Conservation (phyloP, 2,888 invertebrate genomes). For the Archaeoteleia sp. region DNA sequence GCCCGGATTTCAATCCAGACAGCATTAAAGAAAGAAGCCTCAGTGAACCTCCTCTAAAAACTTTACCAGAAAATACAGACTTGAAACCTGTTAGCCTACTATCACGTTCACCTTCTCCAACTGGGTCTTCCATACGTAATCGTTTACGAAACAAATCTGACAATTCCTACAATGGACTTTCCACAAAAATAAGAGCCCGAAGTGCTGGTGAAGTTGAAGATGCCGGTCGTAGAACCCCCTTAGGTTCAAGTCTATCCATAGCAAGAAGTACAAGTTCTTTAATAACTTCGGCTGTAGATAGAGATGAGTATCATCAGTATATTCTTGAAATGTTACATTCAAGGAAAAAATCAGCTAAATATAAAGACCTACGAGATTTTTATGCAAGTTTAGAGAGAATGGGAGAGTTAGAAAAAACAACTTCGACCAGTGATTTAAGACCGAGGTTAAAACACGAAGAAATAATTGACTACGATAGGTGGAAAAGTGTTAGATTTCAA, state of each 20-base stretch:
- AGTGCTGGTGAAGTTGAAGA: slow-evolving; percentile 81
- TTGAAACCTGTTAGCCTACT: slow-evolving; percentile 57
- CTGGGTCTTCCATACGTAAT: slow-evolving; percentile 8
- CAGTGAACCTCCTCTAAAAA: slow-evolving; percentile 81
- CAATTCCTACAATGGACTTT: slow-evolving; percentile 59
- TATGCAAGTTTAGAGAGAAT: slow-evolving; percentile 90
- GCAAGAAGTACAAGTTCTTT: slow-evolving; percentile 76
- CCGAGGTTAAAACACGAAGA: slow-evolving; percentile 86
- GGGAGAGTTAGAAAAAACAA: slow-evolving; percentile 86
- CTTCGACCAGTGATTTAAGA: slow-evolving; percentile 82
- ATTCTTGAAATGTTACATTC: slow-evolving; percentile 81
- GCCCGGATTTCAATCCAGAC: slow-evolving; percentile 70
- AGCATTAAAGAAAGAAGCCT: slow-evolving; percentile 78
- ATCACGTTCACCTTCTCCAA: slow-evolving; percentile 74
- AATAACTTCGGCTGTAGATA: slow-evolving; percentile 73
- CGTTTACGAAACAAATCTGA: slow-evolving; percentile 57
- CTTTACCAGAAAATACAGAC: slow-evolving; percentile 61
- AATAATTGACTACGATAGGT: slow-evolving; percentile 90
- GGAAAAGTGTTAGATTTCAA: slow-evolving; percentile 86
- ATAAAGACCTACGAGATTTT: slow-evolving; percentile 89
- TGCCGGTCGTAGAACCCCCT: slow-evolving; percentile 42
- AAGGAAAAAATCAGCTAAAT: slow-evolving; percentile 84
- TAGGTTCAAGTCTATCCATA: slow-evolving; percentile 66
- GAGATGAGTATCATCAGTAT: slow-evolving; percentile 82
- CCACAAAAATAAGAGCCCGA: slow-evolving; percentile 78